Evolutionary conservation across 2,113 vertebrate genomes (phyloP).

Genomic region (Chloropsis hardwickii): DNA sequence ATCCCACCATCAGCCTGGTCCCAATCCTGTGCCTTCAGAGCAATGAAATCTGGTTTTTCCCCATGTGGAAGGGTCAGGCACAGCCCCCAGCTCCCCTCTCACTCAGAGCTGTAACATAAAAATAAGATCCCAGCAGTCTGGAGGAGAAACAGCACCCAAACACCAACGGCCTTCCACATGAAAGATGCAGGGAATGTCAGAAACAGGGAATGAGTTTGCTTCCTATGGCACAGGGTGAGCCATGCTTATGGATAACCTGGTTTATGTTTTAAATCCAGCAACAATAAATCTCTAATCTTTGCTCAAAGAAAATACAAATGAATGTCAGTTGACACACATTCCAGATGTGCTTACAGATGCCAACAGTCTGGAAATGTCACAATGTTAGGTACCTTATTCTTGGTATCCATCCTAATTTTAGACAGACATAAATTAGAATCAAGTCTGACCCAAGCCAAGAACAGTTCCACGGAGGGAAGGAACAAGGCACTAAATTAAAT

Average conservation of each 20-base stretch:
- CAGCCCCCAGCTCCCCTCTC: background rate
- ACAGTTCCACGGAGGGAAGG: background rate
- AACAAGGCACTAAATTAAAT: background rate
- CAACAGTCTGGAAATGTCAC: background rate
- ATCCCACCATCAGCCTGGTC: background rate
- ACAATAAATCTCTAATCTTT: background rate
- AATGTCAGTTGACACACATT: rapidly evolving
- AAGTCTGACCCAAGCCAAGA: background rate
- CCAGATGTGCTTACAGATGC: background rate
- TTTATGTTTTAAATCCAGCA: background rate
- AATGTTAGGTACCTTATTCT: background rate
- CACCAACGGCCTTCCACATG: rapidly evolving
- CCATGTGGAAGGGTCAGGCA: background rate
- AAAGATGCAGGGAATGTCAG: background rate
- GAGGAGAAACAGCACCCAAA: background rate
- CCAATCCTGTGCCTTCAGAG: background rate
- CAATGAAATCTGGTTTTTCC: background rate
- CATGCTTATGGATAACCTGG: background rate
- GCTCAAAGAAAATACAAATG: background rate
- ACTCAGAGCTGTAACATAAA: background rate
- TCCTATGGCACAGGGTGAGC: background rate
- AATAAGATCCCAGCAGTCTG: background rate
- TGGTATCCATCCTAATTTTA: background rate
- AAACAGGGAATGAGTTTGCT: background rate
- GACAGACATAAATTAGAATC: background rate